Evolutionary conservation across 2,888 invertebrate species (phyloP).

Genomic region (Cryptus armator): DNA sequence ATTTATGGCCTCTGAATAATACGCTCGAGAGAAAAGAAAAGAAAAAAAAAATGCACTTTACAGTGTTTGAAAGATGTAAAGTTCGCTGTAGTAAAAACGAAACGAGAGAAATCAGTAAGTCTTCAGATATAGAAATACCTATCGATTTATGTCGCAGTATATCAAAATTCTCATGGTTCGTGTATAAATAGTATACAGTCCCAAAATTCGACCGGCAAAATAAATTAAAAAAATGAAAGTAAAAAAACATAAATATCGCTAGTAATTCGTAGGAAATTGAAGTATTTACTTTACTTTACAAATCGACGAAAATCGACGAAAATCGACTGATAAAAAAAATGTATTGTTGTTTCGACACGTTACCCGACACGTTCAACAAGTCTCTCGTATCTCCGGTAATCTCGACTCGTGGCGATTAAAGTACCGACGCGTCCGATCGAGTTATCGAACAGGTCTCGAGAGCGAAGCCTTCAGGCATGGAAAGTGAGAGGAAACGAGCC

Average conservation of each 20-base stretch:
- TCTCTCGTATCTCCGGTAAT: neutral
- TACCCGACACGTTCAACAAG: neutral
- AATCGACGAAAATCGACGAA: neutral
- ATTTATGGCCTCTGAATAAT: neutral
- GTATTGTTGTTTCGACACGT: neutral
- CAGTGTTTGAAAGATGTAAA: too few relatives aligned
- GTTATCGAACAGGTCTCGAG: neutral
- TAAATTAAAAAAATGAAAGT: too few relatives aligned
- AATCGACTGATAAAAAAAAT: neutral
- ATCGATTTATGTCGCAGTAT: too few relatives aligned
- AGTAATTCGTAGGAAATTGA: neutral
- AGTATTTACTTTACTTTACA: neutral
- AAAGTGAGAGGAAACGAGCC: slow-evolving; percentile 32
- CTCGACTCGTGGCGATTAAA: neutral
- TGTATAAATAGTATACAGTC: too few relatives aligned
- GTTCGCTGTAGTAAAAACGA: too few relatives aligned
- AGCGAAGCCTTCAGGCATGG: neutral
- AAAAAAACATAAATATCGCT: too few relatives aligned
- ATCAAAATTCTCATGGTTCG: too few relatives aligned
- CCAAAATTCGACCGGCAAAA: too few relatives aligned
- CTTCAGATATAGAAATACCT: too few relatives aligned
- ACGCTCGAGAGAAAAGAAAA: neutral
- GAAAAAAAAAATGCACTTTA: neutral
- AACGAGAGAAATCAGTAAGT: too few relatives aligned
- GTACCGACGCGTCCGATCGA: slow-evolving; percentile 1